Evolutionary conservation across 2,113 vertebrate species (phyloP).

Genomic region (Pimephales promelas): DNA sequence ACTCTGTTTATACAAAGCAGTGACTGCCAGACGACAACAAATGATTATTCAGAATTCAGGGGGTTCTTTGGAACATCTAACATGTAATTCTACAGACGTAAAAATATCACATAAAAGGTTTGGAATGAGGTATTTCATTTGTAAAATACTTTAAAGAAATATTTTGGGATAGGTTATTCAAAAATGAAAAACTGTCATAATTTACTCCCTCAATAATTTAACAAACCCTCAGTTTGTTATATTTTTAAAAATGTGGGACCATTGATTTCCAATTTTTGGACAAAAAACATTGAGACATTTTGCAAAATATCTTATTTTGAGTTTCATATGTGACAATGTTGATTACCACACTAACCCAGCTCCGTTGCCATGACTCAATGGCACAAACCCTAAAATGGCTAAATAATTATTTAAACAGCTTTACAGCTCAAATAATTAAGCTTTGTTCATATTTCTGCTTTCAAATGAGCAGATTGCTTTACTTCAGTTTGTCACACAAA

Average conservation of each 20-base stretch:
- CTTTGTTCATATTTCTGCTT: neutral
- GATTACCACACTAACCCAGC: neutral
- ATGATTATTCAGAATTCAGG: slow-evolving; percentile 25
- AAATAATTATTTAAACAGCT: neutral
- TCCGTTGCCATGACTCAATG: neutral
- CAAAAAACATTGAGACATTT: neutral
- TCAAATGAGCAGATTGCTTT: neutral
- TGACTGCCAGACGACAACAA: slow-evolving; percentile 46
- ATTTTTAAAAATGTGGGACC: neutral
- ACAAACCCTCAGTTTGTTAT: neutral
- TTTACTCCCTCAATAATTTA: no score
- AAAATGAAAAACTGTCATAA: neutral
- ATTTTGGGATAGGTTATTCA: neutral
- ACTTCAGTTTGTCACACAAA: no score
- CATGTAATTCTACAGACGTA: neutral
- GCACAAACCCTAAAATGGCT: neutral
- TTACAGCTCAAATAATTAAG: neutral
- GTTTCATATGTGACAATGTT: neutral
- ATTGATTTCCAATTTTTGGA: neutral
- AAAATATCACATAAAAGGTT: neutral
- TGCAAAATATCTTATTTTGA: neutral
- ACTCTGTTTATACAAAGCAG: slow-evolving; percentile 42
- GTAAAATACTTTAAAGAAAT: neutral
- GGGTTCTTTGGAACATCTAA: neutral
- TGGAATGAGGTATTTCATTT: neutral